Evolutionary conservation across 2,888 invertebrate genomes (phyloP).

Genomic region (Carterocephalus palaemon): DNA sequence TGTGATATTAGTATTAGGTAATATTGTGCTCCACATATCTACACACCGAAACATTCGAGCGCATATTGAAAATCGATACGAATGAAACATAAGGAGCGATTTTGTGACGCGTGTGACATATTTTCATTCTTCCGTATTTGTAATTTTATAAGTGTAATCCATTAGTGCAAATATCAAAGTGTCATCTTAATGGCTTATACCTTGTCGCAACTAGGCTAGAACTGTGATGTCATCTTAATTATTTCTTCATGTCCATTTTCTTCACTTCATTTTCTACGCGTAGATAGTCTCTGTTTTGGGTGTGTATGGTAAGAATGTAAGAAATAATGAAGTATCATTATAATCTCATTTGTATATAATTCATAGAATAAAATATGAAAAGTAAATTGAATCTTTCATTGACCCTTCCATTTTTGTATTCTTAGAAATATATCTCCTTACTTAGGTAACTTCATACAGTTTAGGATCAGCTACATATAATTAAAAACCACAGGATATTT

Average conservation of each 20-base stretch:
- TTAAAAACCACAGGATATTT: slow-evolving; percentile 1
- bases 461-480: no score
- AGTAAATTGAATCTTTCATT: slow-evolving; percentile 7
- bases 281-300: slow-evolving; percentile 3
- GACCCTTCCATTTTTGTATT: neutral
- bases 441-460: no score
- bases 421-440: no score
- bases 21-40: slow-evolving; percentile 22
- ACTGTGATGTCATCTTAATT: slow-evolving; percentile 19
- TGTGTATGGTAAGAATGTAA: slow-evolving; percentile 21
- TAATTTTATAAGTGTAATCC: slow-evolving; percentile 23
- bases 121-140: slow-evolving; percentile 18
- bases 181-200: slow-evolving; percentile 17
- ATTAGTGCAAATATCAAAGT: slow-evolving; percentile 25
- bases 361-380: slow-evolving; percentile 22
- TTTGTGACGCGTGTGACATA: slow-evolving; percentile 25
- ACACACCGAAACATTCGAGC: slow-evolving; percentile 22
- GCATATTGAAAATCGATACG: slow-evolving; percentile 24
- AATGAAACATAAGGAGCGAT: slow-evolving; percentile 18
- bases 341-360: slow-evolving; percentile 24
- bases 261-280: slow-evolving; percentile 5
- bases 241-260: slow-evolving; percentile 13
- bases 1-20: slow-evolving; percentile 66
- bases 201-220: slow-evolving; percentile 20
- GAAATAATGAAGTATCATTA: slow-evolving; percentile 1